Evolutionary conservation across 1,140 invertebrate species (phyloP), one percentile per base, ranked within the genome.

Genomic region (Paralvinella palmiformis): DNA sequence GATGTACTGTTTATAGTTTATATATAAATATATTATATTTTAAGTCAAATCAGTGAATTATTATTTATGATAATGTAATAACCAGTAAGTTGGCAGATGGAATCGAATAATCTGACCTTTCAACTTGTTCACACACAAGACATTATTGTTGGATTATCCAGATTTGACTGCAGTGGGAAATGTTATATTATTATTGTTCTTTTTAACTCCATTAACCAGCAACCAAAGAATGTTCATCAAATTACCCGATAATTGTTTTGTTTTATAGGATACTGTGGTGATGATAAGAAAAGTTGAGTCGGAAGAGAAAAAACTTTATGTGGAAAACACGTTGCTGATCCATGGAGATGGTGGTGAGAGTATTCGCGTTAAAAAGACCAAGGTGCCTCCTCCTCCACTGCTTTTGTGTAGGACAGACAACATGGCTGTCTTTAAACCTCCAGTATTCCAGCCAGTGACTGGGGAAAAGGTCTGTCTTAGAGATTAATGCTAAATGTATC

Each of bases 381-480:
- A 73, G 59, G 64, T 75, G 3, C 78, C 78, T 4, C 74, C 76
- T 7, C 70, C 76, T 4, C 78, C 78, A 5, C 68, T 79, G 24
- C 71, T 80, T 1, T 62, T 80, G 35, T 74, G 71, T 66, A 67
- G 78, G 15, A 78, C 76, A 20, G 73, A 78, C 62, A 71, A 71
- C n/a, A 70, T 65, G 35, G 77, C 78, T 73, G 74, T 75, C 7
- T 78, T 80, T 60, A 71, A 68, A 70, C 76, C 77, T 7, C 69
- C 75, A 0, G 68, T 73, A 0, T 80, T 74, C 64, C 55, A 24
- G 15, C 67, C 68, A 17, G n/a, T 20, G 1, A 44, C 22, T 59
- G 53, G 60, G 2, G 44, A 68, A 48, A 68, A 70, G 67, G 68
- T 68, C 13, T 27, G 55, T 27, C n/a, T 32, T n/a, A n/a, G n/a